Conservation (phyloP, 1,140 invertebrate species). For the Centruroides sculpturatus region DNA sequence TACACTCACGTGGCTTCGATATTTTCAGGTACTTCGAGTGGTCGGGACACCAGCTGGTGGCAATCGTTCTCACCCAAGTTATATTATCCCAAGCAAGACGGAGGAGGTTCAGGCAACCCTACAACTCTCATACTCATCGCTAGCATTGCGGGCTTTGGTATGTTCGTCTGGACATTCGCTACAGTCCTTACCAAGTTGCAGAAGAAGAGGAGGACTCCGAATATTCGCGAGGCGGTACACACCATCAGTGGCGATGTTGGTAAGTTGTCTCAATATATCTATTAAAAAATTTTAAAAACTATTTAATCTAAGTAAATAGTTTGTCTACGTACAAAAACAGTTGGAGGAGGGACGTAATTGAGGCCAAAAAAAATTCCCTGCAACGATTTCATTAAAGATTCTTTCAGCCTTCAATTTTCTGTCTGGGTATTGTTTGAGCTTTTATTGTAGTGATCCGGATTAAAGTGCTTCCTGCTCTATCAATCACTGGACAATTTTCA, state of each 20-base stretch:
- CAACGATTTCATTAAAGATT: too few relatives aligned
- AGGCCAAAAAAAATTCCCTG: too few relatives aligned
- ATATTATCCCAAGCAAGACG: conserved; percentile 10
- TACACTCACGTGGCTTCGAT: not conserved
- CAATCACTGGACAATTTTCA: too few relatives aligned
- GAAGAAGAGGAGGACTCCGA: conserved; percentile 8
- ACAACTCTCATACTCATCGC: conserved; percentile 16
- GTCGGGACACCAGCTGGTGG: conserved; percentile 14
- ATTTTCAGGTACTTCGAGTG: conserved; percentile 1
- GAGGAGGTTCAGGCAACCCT: conserved; percentile 5
- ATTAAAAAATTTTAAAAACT: too few relatives aligned
- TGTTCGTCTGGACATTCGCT: conserved; percentile 15
- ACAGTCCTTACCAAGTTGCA: conserved; percentile 15
- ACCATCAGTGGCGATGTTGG: conserved; percentile 15
- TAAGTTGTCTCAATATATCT: not conserved
- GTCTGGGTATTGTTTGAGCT: too few relatives aligned
- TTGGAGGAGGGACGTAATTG: too few relatives aligned
- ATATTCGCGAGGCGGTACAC: conserved; percentile 10
- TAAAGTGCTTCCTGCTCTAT: too few relatives aligned
- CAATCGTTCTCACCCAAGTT: conserved; percentile 15
- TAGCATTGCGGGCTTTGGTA: conserved; percentile 14
- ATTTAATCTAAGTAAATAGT: too few relatives aligned
- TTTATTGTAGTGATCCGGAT: too few relatives aligned
- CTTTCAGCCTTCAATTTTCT: too few relatives aligned
- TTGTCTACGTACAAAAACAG: too few relatives aligned